Evolutionary conservation across 2,113 vertebrate species (phyloP).

Genomic region (Saguinus midas): DNA sequence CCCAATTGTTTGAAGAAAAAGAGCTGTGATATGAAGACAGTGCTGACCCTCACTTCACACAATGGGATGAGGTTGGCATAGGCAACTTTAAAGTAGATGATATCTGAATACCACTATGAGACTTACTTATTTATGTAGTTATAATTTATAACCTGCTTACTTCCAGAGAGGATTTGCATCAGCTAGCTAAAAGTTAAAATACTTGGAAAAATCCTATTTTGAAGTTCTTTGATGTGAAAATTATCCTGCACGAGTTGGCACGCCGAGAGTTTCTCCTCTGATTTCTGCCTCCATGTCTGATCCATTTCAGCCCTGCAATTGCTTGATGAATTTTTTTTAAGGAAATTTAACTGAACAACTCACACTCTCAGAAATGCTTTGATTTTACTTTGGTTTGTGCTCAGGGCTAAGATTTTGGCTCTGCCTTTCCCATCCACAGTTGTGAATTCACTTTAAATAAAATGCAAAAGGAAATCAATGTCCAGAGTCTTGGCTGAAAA

Average conservation of each 20-base stretch:
- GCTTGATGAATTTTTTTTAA: slow-evolving; percentile 71
- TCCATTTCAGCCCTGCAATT: slow-evolving; percentile 71
- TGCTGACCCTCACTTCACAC: background rate
- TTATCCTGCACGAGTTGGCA: slow-evolving; percentile 39
- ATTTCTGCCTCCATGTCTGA: slow-evolving; percentile 75
- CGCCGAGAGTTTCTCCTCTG: slow-evolving; percentile 41
- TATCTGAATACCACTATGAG: background rate
- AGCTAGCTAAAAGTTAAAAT: slow-evolving; percentile 71
- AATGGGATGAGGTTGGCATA: background rate
- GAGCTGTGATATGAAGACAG: background rate
- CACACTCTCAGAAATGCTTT: slow-evolving; percentile 64
- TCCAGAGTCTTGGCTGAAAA: slow-evolving; percentile 53
- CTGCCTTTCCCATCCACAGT: slow-evolving; percentile 43
- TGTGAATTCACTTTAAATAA: slow-evolving; percentile 65
- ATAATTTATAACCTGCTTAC: slow-evolving; percentile 66
- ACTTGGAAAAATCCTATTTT: slow-evolving; percentile 74
- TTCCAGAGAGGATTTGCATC: slow-evolving; percentile 52
- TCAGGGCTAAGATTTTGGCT: slow-evolving; percentile 67
- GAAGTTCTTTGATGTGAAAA: slow-evolving; percentile 80
- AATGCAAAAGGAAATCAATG: slow-evolving; percentile 70
- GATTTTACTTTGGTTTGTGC: slow-evolving; percentile 75
- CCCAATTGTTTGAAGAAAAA: background rate
- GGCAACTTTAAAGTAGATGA: background rate
- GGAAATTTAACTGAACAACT: slow-evolving; percentile 71
- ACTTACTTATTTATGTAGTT: slow-evolving; percentile 63